A percentile compares a stretch with the other conserved stretches of the same genome.
phyloP scores from a whole-genome alignment of 1,140 invertebrate genomes.

The Steinernema khuongi region DNA sequence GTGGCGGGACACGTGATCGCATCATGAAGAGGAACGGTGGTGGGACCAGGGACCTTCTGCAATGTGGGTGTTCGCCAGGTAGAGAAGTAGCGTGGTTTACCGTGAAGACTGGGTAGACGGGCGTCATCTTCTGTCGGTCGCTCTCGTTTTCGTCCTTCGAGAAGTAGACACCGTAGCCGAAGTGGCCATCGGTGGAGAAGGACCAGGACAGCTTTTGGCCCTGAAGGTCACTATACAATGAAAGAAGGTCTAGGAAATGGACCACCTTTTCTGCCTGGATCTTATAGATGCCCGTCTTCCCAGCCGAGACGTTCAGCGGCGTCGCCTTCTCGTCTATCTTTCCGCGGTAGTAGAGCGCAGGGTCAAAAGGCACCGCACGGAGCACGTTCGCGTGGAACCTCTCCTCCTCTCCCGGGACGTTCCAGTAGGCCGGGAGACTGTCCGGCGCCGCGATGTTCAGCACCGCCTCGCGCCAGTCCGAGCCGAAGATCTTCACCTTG shows the following conservation, averaged over 20 bases:
- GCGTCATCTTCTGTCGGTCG: conserved; percentile 27
- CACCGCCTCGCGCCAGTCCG: conserved; percentile 50
- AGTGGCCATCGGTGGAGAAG: conserved; percentile 54
- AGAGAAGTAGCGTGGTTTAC: conserved; percentile 34
- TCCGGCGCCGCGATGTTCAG: conserved; percentile 45
- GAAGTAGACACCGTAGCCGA: conserved; percentile 51
- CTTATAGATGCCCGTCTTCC: neutral
- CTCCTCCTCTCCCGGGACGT: conserved; percentile 38
- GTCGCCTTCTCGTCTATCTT: conserved; percentile 5
- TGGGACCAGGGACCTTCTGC: conserved; percentile 57
- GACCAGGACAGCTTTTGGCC: conserved; percentile 48
- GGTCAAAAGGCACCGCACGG: conserved; percentile 39
- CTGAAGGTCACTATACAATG: conserved; percentile 19
- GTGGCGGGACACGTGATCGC: conserved; percentile 32
- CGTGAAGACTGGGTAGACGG: conserved; percentile 52
- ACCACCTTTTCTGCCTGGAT: neutral
- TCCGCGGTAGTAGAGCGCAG: conserved; percentile 45
- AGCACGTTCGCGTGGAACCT: conserved; percentile 20
- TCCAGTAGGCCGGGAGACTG: conserved; percentile 53
- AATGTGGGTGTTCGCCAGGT: conserved; percentile 19
- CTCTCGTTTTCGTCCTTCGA: conserved; percentile 30
- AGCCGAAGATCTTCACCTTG: conserved; percentile 54
- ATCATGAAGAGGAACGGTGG: conserved; percentile 49
- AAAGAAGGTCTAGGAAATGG: neutral
- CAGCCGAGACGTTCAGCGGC: neutral